Evolutionary conservation across 2,888 invertebrate genomes (phyloP).

Genomic region (Dasypogon diadema): DNA sequence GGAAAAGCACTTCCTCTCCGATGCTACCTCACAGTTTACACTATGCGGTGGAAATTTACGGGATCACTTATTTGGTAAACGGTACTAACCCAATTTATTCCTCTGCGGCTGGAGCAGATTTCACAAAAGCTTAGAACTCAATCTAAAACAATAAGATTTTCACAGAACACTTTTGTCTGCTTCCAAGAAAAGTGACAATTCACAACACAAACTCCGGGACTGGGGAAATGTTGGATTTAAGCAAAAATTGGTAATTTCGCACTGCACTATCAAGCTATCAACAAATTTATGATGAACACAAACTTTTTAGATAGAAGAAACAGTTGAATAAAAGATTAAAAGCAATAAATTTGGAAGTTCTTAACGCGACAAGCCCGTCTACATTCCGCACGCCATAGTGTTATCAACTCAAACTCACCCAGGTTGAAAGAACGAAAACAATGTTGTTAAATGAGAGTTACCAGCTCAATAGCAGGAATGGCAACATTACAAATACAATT

Average conservation of each 20-base stretch:
- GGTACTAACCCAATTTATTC: no score
- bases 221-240: not conserved
- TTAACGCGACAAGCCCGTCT: slow-evolving; percentile 25
- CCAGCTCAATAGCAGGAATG: no score
- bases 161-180: slow-evolving; percentile 9
- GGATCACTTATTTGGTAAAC: not conserved
- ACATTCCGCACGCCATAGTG: slow-evolving; percentile 34
- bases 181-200: slow-evolving; percentile 21
- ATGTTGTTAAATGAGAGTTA: no score
- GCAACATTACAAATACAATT: no score
- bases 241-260: not conserved
- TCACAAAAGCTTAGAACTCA: not conserved
- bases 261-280: not conserved
- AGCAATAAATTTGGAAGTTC: slow-evolving; percentile 13
- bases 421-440: no score
- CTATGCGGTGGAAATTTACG: not conserved
- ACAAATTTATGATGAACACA: not conserved
- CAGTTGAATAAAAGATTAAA: slow-evolving; percentile 29
- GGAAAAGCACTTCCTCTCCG: slow-evolving; percentile 24
- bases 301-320: slow-evolving; percentile 25
- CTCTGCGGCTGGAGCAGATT: not conserved
- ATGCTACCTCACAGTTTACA: not conserved
- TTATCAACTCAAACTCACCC: slow-evolving; percentile 38
- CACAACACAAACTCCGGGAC: slow-evolving; percentile 8
- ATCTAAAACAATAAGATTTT: not conserved